Conservation (phyloP, 2,113 vertebrate genomes). For the Alectura lathami region DNA sequence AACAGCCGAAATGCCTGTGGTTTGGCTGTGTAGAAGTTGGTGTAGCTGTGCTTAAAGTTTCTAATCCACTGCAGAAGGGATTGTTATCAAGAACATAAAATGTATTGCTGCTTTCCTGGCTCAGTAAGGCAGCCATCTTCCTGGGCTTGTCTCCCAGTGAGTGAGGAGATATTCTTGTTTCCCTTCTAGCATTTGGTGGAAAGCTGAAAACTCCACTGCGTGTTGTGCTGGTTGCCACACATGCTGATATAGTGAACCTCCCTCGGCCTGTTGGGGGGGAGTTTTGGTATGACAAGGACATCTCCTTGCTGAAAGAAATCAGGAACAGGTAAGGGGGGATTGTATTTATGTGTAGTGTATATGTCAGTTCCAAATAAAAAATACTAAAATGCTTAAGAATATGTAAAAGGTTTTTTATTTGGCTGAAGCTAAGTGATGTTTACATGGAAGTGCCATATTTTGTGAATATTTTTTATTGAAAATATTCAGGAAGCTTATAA, state of each 20-base stretch:
- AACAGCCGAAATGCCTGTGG: not conserved
- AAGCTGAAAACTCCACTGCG: conserved; percentile 86
- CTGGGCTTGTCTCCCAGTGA: not conserved
- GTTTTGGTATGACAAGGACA: conserved; percentile 92
- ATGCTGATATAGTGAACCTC: conserved; percentile 93
- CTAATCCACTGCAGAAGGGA: not conserved
- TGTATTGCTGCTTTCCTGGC: not conserved
- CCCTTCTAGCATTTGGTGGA: conserved; percentile 85
- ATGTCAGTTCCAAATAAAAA: not conserved
- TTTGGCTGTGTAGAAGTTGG: not conserved
- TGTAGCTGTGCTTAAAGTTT: not conserved
- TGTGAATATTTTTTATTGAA: not conserved
- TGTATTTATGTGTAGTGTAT: not conserved
- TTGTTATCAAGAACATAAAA: not conserved
- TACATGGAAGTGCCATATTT: not conserved
- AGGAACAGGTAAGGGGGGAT: conserved; percentile 83
- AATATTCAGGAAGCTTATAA: not conserved
- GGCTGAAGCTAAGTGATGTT: not conserved
- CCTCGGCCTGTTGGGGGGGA: conserved; percentile 90
- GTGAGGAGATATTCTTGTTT: not conserved
- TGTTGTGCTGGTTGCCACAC: conserved; percentile 91
- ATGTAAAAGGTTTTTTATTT: not conserved
- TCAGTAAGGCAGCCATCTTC: not conserved
- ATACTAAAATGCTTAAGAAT: not conserved
- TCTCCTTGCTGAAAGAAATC: conserved; percentile 87